Evolutionary conservation across 2,888 invertebrate species (phyloP), one percentile per base, ranked within the genome.

Genomic region (Carterocephalus palaemon): DNA sequence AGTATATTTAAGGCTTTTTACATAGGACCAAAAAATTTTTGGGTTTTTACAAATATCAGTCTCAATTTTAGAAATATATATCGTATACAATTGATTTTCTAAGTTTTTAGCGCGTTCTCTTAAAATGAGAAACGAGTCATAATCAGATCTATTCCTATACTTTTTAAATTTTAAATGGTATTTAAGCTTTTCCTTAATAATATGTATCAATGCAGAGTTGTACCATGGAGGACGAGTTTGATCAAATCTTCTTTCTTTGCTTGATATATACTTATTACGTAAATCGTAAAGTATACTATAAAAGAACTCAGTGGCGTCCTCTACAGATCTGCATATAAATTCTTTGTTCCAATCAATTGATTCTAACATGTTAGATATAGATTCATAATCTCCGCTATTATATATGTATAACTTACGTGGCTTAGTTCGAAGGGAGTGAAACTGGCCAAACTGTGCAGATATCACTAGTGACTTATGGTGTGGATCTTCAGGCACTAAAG

Each of bases 21-120:
- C n/a, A 10, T 33, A 33, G 2, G 33, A 20, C 33, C 33, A 33
- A 4, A 33, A 33, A n/a, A n/a, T n/a, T 33, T 20, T 19, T 1
- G 33, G 26, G 12, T 26, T 26, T 1, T 10, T 20, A 4, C 20
- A 6, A n/a, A 33, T 33, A 10, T 33, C 20, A n/a, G n/a, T n/a
- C n/a, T n/a, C n/a, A n/a, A n/a, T n/a, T n/a, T n/a, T n/a, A n/a
- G n/a, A n/a, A n/a, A n/a, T n/a, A n/a, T n/a, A n/a, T n/a, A n/a
- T n/a, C n/a, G n/a, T 31, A 8, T 31, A 4, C 9, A 31, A 31
- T 17, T 31, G 5, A 31, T 2, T 17, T 31, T 31, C 31, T 17
- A 31, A 9, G 17, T 8, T 9, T 17, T 17, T 31, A 4, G 31
- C 31, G 9, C 31, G 31, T 8, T 31, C 31, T 31, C 31, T 31